Conservation (phyloP, 2,113 vertebrate genomes). For the Lucifuga dentata region DNA sequence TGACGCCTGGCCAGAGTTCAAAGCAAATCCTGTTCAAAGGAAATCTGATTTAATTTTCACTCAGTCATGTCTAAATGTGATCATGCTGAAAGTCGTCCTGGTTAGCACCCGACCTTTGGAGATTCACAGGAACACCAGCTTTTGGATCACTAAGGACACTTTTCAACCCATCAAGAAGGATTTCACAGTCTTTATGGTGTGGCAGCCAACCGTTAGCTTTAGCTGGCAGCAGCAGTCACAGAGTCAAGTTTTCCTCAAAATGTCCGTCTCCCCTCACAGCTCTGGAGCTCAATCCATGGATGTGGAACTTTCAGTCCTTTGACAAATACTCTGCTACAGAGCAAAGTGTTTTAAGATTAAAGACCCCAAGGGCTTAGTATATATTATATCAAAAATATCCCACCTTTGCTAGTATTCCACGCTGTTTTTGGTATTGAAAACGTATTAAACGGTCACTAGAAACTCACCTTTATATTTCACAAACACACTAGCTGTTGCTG, state of each 20-base stretch:
- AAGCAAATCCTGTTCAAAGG: slow-evolving; percentile 72
- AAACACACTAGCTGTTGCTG: background rate
- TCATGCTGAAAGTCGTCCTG: slow-evolving; percentile 69
- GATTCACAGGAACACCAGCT: slow-evolving; percentile 55
- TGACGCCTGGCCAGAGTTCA: slow-evolving; percentile 72
- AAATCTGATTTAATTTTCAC: slow-evolving; percentile 75
- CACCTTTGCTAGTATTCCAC: slow-evolving; percentile 25
- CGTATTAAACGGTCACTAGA: no score
- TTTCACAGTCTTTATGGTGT: slow-evolving; percentile 71
- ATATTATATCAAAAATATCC: slow-evolving; percentile 42
- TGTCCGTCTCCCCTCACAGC: slow-evolving; percentile 24
- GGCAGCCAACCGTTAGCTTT: slow-evolving; percentile 59
- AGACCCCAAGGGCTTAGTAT: no score
- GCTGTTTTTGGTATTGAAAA: slow-evolving; percentile 58
- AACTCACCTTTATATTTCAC: no score
- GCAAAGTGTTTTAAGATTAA: slow-evolving; percentile 42
- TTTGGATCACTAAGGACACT: slow-evolving; percentile 69
- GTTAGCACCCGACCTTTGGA: slow-evolving; percentile 67
- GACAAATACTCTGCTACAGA: slow-evolving; percentile 25
- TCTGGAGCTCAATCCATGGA: slow-evolving; percentile 33
- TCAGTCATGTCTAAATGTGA: slow-evolving; percentile 66
- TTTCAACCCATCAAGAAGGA: slow-evolving; percentile 74
- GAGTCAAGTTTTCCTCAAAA: slow-evolving; percentile 43
- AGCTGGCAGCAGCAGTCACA: slow-evolving; percentile 37
- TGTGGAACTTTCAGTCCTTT: slow-evolving; percentile 27